Base-by-base conservation (phyloP, 2,113 vertebrate species). In the Aviceda subcristata region DNA sequence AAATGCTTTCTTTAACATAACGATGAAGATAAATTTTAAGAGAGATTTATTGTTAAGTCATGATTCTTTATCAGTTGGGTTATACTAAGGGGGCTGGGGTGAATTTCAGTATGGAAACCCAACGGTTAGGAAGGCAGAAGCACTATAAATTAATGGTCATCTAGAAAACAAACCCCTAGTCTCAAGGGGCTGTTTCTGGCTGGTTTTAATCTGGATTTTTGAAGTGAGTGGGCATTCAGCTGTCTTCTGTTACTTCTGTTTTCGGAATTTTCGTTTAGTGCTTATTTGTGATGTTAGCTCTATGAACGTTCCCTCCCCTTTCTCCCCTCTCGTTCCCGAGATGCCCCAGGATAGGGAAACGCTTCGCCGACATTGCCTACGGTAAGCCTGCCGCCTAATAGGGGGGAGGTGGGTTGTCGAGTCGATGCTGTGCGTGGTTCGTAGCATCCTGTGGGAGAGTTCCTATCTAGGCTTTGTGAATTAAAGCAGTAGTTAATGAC, bases 201-300 rank as follows among this genome's bases (percentile, higher is more conserved):
- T 55, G 32, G 10, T 5, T 36, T 92, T 71, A 59, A 51, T 77
- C 26, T 71, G 32, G 3, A 55, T 45, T 71, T 95, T 57, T 83
- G 2, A 53, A 77, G 11, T 26, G 26, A 57, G 4, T 38, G 9
- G 9, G 2, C 1, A 5, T n/a, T 89, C 32, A 59, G 2, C 5
- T 30, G 9, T 62, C 10, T 63, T 57, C 22, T 26, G 1, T 50
- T 81, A 29, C 48, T 72, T 80, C 14, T 84, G 21, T 24, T 67
- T 83, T 73, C 38, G 29, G 23, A 71, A 34, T 39, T 55, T 86
- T 74, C 91, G 9, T 48, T 78, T 76, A 51, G 9, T 7, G 7
- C 34, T 41, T 29, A 46, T 46, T 91, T 91, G 7, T 22, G 32
- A 39, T 16, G 1, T 27, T 71, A 74, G 9, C 3, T 75, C 9